phyloP scores from a whole-genome alignment of 1,140 invertebrate species.

The Pseudoatta argentina region DNA sequence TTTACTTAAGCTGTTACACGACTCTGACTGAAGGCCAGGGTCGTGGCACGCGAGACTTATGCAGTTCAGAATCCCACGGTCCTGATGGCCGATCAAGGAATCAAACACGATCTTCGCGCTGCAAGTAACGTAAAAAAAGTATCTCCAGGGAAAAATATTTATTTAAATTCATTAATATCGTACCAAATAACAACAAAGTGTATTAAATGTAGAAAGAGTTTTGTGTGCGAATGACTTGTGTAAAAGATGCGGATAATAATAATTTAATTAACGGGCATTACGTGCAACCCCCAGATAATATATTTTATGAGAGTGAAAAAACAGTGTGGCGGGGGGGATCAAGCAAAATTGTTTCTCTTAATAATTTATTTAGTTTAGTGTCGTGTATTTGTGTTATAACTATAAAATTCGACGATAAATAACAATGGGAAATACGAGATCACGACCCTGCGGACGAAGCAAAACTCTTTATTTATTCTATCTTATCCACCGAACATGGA shows the following conservation, averaged over 20 bases:
- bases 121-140: conserved; percentile 3
- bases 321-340: not conserved
- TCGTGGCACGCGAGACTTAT: conserved; percentile 43
- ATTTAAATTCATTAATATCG: not conserved
- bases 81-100: conserved; percentile 27
- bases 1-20: conserved; percentile 52
- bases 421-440: conserved; percentile 82
- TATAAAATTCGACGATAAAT: not conserved
- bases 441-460: conserved; percentile 76
- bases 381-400: not conserved
- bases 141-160: not conserved
- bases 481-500: conserved; percentile 91
- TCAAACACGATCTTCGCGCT: not conserved
- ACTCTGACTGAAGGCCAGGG: conserved; percentile 49
- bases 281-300: too few relatives aligned
- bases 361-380: not conserved
- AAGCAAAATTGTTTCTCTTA: not conserved
- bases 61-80: conserved; percentile 52
- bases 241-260: not conserved
- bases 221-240: not conserved
- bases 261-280: not conserved
- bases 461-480: conserved; percentile 89
- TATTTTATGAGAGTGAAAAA: not conserved
- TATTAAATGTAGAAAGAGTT: not conserved
- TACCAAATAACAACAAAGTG: not conserved